Base-by-base conservation (phyloP, 2,797 vertebrate species). In the Amphiprion clarkii region DNA sequence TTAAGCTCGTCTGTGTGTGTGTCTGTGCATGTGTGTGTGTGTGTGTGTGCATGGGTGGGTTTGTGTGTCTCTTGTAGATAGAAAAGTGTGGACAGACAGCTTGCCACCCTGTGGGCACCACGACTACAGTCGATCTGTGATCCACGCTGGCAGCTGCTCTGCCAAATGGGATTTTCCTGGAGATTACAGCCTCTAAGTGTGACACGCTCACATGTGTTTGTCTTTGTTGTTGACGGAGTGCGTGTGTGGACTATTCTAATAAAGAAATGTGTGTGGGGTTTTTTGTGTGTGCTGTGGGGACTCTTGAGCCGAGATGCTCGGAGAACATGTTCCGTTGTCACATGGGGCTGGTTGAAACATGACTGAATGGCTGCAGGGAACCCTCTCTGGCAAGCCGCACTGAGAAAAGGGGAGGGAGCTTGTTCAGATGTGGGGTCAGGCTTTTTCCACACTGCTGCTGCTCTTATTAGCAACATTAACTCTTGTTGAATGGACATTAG, bases 161-260 rank as follows among this genome's bases (percentile, higher is more conserved):
- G 88, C 94, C 93, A 95, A 95, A 95, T 93, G 93, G 93, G 95
- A 94, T 94, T 94, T 93, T 95, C 92, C 89, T 93, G 92, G 87
- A 94, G 94, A 94, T 95, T 94, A 95, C 86, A 88, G 93, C 87
- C 89, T 93, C 81, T 88, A 89, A 90, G 89, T 90, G 89, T 87
- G 88, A 91, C 90, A 89, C 70, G 78, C 86, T 86, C 40, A 84
- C 88, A 85, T 91, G 90, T 94, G 84, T 92, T 91, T 91, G 82
- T 89, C 90, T 93, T 91, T 92, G 88, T 93, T 88, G 88, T 88
- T 87, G 80, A 86, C 69, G 8, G 40, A 83, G 88, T 71, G 83
- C 6, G 68, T 81, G 70, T 65, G 83, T 73, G 81, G 69, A 81
- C 79, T 80, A 71, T 90, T 91, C 68, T 87, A 83, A 87, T 88